Conservation (phyloP, 2,888 invertebrate genomes). For the Aspidiotus rigidus region DNA sequence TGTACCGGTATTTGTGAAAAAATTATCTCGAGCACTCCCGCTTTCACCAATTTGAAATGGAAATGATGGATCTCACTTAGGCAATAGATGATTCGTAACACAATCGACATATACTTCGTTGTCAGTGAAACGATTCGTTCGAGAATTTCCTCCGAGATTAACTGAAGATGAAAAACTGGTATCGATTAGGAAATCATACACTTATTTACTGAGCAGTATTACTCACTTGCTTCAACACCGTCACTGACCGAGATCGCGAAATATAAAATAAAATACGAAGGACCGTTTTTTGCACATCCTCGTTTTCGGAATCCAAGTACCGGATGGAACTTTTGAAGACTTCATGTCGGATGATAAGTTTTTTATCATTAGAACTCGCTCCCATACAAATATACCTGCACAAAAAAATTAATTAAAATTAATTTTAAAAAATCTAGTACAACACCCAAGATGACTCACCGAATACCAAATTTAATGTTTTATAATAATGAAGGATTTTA, state of each 20-base stretch:
- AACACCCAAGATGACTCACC: too few species aligned
- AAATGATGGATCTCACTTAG: conserved; percentile 18
- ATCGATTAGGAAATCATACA: not conserved
- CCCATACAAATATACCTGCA: conserved; percentile 16
- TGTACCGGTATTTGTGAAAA: conserved; percentile 15
- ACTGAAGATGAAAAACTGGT: conserved; percentile 3
- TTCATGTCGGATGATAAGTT: conserved; percentile 11
- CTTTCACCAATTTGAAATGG: conserved; percentile 23
- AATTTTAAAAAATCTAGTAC: not conserved
- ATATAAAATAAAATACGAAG: conserved; percentile 11
- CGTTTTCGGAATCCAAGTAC: conserved; percentile 3
- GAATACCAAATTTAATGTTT: too few species aligned
- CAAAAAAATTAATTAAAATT: not conserved
- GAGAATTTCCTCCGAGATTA: conserved; percentile 13
- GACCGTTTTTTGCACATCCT: conserved; percentile 21
- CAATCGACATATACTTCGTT: conserved; percentile 8
- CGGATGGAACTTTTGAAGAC: conserved; percentile 8
- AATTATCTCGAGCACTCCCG: conserved; percentile 11
- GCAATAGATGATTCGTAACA: conserved; percentile 15
- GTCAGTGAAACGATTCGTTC: conserved; percentile 6
- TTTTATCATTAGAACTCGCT: conserved; percentile 12
- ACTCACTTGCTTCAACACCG: conserved; percentile 16
- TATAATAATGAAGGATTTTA: too few species aligned
- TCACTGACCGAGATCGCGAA: conserved; percentile 10
- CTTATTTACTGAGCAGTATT: not conserved